Conservation (phyloP, 2,888 invertebrate genomes). For the Oligia latruncula region DNA sequence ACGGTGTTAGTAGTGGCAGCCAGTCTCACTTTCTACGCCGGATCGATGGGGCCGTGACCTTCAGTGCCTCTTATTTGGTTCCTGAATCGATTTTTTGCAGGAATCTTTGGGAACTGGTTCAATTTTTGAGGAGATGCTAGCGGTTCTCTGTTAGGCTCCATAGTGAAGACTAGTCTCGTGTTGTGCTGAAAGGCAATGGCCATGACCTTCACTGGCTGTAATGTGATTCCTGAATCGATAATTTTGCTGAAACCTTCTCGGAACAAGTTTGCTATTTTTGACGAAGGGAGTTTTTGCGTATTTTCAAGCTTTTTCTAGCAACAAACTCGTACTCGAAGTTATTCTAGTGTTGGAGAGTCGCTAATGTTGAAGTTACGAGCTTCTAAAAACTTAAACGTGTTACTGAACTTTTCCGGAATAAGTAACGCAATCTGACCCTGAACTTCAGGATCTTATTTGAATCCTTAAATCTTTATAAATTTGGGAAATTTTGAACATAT, state of each 20-base stretch:
- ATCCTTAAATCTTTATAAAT: conserved; percentile 27
- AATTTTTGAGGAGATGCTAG: conserved; percentile 25
- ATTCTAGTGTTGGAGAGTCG: not conserved
- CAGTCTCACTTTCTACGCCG: conserved; percentile 90
- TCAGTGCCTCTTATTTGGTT: conserved; percentile 88
- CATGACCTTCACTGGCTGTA: conserved; percentile 46
- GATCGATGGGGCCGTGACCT: conserved; percentile 90
- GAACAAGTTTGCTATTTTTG: not conserved
- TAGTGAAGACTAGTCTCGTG: not conserved
- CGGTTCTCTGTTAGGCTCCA: not conserved
- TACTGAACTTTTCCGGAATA: conserved; percentile 25
- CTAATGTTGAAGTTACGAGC: not conserved
- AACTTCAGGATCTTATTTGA: conserved; percentile 11
- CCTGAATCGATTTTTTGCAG: conserved; percentile 83
- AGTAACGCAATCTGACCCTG: conserved; percentile 2
- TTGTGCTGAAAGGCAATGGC: not conserved
- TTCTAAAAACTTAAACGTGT: not conserved
- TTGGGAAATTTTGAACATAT: conserved; percentile 8
- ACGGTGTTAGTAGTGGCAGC: conserved; percentile 90
- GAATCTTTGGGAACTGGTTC: conserved; percentile 44
- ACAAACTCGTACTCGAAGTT: not conserved
- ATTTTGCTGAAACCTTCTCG: conserved; percentile 5
- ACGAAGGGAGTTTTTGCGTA: not conserved
- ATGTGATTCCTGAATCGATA: conserved; percentile 18
- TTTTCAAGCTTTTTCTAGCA: not conserved